Evolutionary conservation across 2,113 vertebrate species (phyloP).

Genomic region (Podarcis cretensis): DNA sequence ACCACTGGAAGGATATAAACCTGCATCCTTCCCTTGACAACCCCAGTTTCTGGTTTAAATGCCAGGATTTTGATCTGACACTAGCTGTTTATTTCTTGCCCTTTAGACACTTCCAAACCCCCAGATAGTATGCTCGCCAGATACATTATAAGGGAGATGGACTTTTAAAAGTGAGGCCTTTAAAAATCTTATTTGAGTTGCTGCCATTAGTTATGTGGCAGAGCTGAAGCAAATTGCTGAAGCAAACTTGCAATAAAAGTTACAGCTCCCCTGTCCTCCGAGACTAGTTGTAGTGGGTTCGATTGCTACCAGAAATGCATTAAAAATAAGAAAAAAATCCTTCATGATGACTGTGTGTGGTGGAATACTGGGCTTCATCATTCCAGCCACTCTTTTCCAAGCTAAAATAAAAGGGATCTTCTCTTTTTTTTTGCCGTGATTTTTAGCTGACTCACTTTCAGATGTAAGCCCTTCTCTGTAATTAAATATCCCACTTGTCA

Average conservation of each 20-base stretch:
- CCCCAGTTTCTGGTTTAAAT: not conserved
- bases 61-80: not conserved
- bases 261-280: not conserved
- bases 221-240: not conserved
- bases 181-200: not conserved
- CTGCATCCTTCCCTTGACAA: not conserved
- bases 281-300: not conserved
- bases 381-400: not conserved
- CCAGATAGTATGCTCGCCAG: not conserved
- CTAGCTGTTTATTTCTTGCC: not conserved
- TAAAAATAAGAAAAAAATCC: not conserved
- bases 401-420: not conserved
- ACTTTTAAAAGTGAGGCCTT: not conserved
- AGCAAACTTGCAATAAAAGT: not conserved
- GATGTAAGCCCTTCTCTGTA: not conserved
- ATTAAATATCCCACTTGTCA: not conserved
- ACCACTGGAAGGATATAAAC: not conserved
- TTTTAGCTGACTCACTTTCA: not conserved
- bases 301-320: not conserved
- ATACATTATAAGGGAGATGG: not conserved
- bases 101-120: not conserved
- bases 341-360: not conserved
- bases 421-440: not conserved
- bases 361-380: not conserved
- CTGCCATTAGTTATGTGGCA: not conserved